Evolutionary conservation across 2,113 vertebrate genomes (phyloP).

Genomic region (Mesocricetus auratus): DNA sequence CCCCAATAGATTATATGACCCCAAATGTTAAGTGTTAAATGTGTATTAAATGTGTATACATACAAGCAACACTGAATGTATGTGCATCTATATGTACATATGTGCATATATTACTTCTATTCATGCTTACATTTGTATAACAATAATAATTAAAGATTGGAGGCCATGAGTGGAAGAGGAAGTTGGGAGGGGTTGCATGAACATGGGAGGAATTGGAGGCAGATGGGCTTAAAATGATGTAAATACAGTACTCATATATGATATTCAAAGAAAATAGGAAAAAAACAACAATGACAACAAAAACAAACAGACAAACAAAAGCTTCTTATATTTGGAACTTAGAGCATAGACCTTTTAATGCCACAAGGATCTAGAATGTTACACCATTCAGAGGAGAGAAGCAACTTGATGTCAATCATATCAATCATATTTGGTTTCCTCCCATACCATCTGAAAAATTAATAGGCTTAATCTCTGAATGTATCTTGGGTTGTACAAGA

Average conservation of each 20-base stretch:
- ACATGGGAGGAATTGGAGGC: neutral
- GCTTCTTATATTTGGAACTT: neutral
- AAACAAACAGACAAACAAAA: neutral
- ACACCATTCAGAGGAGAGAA: neutral
- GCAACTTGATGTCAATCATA: neutral
- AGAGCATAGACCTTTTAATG: neutral
- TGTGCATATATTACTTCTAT: neutral
- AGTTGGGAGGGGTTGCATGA: neutral
- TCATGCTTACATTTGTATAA: neutral
- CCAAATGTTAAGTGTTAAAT: neutral
- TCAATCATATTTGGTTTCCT: neutral
- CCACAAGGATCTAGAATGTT: neutral
- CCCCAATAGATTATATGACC: neutral
- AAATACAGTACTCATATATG: neutral
- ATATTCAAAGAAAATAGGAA: neutral
- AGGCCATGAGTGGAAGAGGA: neutral
- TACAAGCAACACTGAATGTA: neutral
- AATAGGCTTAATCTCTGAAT: neutral
- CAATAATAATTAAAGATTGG: neutral
- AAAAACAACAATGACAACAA: neutral
- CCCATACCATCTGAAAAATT: neutral
- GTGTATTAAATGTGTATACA: too few relatives aligned
- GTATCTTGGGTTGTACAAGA: slow-evolving; percentile 7
- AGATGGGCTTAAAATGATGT: neutral
- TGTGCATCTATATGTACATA: neutral